Evolutionary conservation across 2,888 invertebrate genomes (phyloP), one percentile per base, ranked within the genome.

Genomic region (Trachelus iudaicus): DNA sequence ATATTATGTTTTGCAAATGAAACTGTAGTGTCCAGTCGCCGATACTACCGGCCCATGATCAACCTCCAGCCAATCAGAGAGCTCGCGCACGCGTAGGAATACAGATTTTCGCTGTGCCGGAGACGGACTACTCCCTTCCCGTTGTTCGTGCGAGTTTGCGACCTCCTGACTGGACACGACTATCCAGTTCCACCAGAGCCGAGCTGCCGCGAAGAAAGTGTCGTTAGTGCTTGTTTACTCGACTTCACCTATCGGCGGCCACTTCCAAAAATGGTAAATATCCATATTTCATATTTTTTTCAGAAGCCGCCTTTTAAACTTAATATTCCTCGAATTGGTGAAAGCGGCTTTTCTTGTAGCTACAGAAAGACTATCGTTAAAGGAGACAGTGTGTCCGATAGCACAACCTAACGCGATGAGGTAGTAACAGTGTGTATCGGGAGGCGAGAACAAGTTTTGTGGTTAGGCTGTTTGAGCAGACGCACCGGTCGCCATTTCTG

Each of bases 401-500:
- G 9, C 6, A 23, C 9, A 56, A 56, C 56, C 23, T 56, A 56
- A 23, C 71, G 33, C 71, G 12, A 71, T 13, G 33, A 71, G 31
- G 31, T 71, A 71, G 12, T 34, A 71, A 71, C 31, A 31, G 71
- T 33, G 15, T 34, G 71, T 33, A 31, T 31, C 33, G 31, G 71
- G 71, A 71, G 15, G 6, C 31, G 71, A 31, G 33, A 34, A 6
- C 23, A 33, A 31, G 33, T 81, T 88, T 90, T 89, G 88, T 89
- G 90, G 90, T 90, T 90, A 90, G 89, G 87, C 87, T 86, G 87
- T 83, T 56, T 87, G 85, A 81, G 84, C 87, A 87, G 88, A 89
- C 89, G 90, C 90, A 89, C 89, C 88, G 86, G 90, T 88, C 90
- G 90, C 90, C 90, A 90, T 90, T 90, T 88, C 87, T 87, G 78